Conservation (phyloP, 2,888 invertebrate genomes). For the Spisula subtruncata region DNA sequence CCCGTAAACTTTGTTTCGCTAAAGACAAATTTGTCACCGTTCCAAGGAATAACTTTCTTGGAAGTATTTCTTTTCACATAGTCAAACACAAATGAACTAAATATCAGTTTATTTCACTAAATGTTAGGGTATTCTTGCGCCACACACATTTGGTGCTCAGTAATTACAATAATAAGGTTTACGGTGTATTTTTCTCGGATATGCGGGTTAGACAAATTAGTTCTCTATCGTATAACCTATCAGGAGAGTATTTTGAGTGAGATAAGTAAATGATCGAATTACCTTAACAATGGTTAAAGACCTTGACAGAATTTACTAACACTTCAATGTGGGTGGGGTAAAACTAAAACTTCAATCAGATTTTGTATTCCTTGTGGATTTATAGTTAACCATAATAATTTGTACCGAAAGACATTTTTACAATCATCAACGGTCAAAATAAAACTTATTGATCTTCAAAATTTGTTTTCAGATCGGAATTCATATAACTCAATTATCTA, state of each 20-base stretch:
- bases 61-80: background rate
- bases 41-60: slow-evolving; percentile 4
- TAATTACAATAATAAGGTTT: slow-evolving; percentile 5
- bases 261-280: slow-evolving; percentile 4
- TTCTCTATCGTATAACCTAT: background rate
- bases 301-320: background rate
- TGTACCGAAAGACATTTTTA: no score
- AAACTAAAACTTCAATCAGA: no score
- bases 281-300: background rate
- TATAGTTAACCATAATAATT: no score
- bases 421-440: no score
- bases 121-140: background rate
- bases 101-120: background rate
- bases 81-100: background rate
- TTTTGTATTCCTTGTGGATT: no score
- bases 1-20: slow-evolving; percentile 32
- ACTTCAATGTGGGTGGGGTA: background rate
- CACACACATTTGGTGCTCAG: background rate
- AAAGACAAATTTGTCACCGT: slow-evolving; percentile 21
- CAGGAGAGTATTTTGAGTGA: background rate
- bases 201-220: background rate
- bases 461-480: no score
- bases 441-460: no score
- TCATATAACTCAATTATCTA: no score
- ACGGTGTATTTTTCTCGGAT: background rate